Conservation (phyloP, 2,888 invertebrate species). For the Unio pictorum region DNA sequence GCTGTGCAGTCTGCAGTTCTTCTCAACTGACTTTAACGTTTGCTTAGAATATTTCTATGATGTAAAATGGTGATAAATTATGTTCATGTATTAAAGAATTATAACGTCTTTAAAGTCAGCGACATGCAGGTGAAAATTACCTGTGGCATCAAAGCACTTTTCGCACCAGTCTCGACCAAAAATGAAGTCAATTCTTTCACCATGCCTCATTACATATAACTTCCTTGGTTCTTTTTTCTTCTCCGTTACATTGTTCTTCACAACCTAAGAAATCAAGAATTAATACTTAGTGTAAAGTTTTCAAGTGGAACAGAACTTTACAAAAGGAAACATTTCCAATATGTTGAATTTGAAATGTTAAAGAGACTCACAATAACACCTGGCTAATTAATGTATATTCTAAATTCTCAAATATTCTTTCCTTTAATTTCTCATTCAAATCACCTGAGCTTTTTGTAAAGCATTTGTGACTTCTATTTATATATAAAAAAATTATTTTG, state of each 20-base stretch:
- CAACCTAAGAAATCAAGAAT: neutral
- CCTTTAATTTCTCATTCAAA: too few species aligned
- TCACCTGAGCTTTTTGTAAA: too few species aligned
- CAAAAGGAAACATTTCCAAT: neutral
- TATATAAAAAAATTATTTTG: too few species aligned
- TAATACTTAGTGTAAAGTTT: neutral
- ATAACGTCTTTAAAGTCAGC: too few species aligned
- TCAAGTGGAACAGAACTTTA: neutral
- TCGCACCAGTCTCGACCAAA: constrained; percentile 88
- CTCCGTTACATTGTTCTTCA: neutral
- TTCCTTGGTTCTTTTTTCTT: constrained; percentile 41
- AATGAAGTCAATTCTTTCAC: constrained; percentile 94
- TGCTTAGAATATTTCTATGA: neutral
- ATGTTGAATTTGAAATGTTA: neutral
- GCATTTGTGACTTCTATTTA: too few species aligned
- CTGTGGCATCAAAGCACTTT: constrained; percentile 84
- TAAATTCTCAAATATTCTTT: too few species aligned
- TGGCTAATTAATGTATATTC: too few species aligned
- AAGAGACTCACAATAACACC: too few species aligned
- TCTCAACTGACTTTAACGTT: too few species aligned
- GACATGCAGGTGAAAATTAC: constrained; percentile 29
- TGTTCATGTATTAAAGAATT: too few species aligned
- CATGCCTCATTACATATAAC: constrained; percentile 87
- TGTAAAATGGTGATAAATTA: neutral
- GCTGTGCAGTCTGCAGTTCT: too few species aligned